Base-by-base conservation (phyloP, 2,113 vertebrate genomes). In the Poecilia latipinna region DNA sequence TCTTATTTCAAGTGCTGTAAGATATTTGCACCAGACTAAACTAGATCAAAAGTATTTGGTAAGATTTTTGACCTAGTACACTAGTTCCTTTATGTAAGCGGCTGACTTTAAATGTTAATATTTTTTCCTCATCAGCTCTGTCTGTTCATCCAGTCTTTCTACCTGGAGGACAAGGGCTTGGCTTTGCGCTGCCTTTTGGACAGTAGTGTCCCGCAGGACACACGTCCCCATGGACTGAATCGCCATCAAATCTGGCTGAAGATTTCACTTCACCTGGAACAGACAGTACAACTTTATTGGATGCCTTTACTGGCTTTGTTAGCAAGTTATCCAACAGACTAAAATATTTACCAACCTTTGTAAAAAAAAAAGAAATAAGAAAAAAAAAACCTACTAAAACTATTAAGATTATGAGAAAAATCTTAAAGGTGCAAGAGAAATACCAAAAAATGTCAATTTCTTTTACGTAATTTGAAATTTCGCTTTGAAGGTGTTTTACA, bases 191-290 rank as follows among this genome's bases (percentile, higher is more conserved):
- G 72, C 94, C 96, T 57, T 48, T 75, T 26, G 94, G 93, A 89
- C 96, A 97, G 80, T 94, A 94, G 80, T 96, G 94, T 4, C 92
- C 90, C 0, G 26, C 22, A 0, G 92, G 95, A 80, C 97, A 98
- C 0, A 93, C 71, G 64, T 91, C 94, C 72, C 95, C 96, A 0
- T 90, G 87, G 74, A 72, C 35, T 69, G 80, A 70, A 74, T 80
- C 26, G 22, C 37, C 79, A 37, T 74, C 72, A 78, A 54, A 54
- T 70, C 72, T 66, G 61, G 67, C 70, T 68, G 72, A 24, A 69
- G 51, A 65, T 12, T 73, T 19, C n/a, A 61, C 61, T 54, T 73
- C 88, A 93, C 93, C 95, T 95, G 94, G 82, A 95, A 95, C 42
- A 91, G 91, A 84, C 65, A 82, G 82, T 68, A 76, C 77, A 86